Evolutionary conservation across 2,888 invertebrate genomes (phyloP).

Genomic region (Bellardia bayeri): DNA sequence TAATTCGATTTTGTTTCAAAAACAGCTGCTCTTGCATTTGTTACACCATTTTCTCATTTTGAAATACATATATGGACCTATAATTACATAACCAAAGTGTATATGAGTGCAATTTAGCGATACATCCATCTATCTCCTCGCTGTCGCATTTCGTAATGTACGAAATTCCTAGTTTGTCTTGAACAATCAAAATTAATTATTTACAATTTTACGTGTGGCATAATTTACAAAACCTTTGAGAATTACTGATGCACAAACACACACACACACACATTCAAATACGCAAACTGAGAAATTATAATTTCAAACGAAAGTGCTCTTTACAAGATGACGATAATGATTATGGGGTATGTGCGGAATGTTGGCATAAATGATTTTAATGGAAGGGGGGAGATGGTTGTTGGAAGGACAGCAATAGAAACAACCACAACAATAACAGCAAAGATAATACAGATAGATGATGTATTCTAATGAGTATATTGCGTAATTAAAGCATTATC

Average conservation of each 20-base stretch:
- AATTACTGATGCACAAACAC: neutral
- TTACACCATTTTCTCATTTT: no score
- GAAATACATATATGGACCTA: neutral
- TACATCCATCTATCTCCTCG: no score
- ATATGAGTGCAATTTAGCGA: neutral
- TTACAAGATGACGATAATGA: constrained; percentile 15
- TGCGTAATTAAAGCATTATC: constrained; percentile 66
- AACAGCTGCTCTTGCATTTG: no score
- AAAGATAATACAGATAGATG: constrained; percentile 10
- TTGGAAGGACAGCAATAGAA: neutral
- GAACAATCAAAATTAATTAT: constrained; percentile 65
- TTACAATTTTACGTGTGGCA: constrained; percentile 41
- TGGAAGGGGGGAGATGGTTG: neutral
- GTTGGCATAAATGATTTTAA: constrained; percentile 7
- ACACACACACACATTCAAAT: neutral
- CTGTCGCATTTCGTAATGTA: neutral
- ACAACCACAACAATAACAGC: neutral
- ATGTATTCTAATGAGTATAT: constrained; percentile 53
- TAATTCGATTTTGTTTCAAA: no score
- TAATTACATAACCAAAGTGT: neutral
- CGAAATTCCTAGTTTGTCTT: constrained; percentile 30
- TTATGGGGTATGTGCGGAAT: neutral
- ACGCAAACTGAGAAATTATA: constrained; percentile 30
- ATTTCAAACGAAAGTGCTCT: constrained; percentile 21
- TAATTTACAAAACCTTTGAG: constrained; percentile 60